These are phyloP conservation scores for Spermophilus dauricus DNA, from an alignment of 2,113 vertebrate species.

Conservation along the genomic window DNA sequence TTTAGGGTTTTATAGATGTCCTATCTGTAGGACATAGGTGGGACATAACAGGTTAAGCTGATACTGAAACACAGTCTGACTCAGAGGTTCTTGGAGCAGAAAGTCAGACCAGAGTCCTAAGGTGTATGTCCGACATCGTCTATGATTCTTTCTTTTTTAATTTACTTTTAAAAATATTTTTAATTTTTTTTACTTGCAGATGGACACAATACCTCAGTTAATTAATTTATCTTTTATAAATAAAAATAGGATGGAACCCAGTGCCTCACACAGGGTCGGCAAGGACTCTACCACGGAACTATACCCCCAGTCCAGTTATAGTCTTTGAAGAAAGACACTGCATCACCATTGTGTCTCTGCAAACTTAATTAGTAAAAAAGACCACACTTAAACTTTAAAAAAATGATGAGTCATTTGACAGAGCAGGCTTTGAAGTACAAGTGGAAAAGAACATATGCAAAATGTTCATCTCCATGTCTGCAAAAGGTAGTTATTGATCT, in stretches of 20 bases:
- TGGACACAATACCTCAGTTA: too few relatives aligned
- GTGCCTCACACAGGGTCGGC: too few relatives aligned
- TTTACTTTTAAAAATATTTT: too few relatives aligned
- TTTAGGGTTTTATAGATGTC: too few relatives aligned
- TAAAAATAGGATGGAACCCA: too few relatives aligned
- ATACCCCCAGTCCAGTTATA: neutral
- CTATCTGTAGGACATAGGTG: too few relatives aligned
- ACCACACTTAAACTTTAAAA: conserved; percentile 22
- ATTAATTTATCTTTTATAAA: too few relatives aligned
- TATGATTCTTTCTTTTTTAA: neutral
- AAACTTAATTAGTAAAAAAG: neutral
- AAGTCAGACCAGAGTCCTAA: neutral
- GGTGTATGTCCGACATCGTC: neutral
- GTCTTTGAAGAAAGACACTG: neutral
- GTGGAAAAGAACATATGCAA: conserved; percentile 22
- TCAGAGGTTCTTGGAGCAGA: neutral
- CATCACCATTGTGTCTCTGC: neutral
- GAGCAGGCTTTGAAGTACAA: neutral
- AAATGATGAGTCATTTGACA: conserved; percentile 7
- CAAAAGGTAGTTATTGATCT: conserved; percentile 53
- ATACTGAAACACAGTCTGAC: neutral
- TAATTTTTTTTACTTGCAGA: neutral
- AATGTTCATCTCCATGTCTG: conserved; percentile 32
- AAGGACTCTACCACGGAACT: too few relatives aligned
- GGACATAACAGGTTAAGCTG: neutral